These are phyloP conservation scores for Scylla paramamosain DNA, from an alignment of 1,140 invertebrate species.

Conservation along the genomic window DNA sequence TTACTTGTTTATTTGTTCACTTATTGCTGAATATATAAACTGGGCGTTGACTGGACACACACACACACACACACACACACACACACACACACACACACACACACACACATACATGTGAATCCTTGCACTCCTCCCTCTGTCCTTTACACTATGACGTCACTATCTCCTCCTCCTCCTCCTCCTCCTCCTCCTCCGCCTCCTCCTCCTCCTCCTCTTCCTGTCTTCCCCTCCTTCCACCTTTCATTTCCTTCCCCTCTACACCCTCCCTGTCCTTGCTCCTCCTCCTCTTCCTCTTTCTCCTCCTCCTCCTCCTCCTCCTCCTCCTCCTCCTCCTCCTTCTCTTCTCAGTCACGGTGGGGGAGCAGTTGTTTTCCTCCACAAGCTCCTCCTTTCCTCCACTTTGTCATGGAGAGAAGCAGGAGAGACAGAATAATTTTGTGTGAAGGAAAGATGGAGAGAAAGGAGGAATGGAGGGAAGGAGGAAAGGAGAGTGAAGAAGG, in stretches of 20 bases:
- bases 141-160: neutral
- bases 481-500: neutral
- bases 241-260: neutral
- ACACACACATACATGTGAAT: neutral
- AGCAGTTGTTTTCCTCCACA: neutral
- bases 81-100: conserved; percentile 2
- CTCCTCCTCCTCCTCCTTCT: neutral
- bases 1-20: conserved; percentile 27
- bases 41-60: conserved; percentile 36
- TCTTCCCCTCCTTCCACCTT: neutral
- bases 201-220: neutral
- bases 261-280: neutral
- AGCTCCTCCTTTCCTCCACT: neutral
- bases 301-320: neutral
- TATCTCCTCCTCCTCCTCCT: neutral
- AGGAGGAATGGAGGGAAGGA: neutral
- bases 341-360: no score
- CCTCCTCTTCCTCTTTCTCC: neutral
- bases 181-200: neutral
- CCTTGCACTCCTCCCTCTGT: neutral
- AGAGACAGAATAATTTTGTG: neutral
- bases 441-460: neutral
- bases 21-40: neutral
- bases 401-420: neutral
- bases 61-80: conserved; percentile 66